A percentile compares a stretch with the other conserved stretches of the same genome.
Evolutionary conservation across 2,797 vertebrate species (phyloP).

Genomic region (Peromyscus nudipes): DNA sequence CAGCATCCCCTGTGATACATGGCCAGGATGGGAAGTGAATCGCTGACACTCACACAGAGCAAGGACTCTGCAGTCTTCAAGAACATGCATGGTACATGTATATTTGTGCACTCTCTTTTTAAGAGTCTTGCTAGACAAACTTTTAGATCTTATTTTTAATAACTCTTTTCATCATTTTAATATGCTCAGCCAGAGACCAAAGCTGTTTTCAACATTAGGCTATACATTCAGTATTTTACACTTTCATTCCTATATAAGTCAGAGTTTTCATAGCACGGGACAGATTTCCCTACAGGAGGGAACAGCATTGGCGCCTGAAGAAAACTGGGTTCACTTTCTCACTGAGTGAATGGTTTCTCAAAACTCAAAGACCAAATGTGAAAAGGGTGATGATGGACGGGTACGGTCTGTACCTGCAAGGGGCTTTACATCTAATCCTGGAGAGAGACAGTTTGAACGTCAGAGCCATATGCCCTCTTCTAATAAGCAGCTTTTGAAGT

Average conservation of each 20-base stretch:
- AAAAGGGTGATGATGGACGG: neutral
- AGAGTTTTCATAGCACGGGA: conserved; percentile 36
- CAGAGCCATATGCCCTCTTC: neutral
- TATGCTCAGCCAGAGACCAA: conserved; percentile 48
- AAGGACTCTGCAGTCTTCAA: neutral
- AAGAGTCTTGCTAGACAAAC: conserved; percentile 11
- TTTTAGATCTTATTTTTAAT: conserved; percentile 62
- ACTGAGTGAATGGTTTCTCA: conserved; percentile 23
- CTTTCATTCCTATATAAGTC: conserved; percentile 59
- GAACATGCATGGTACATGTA: neutral
- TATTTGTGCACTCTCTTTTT: neutral
- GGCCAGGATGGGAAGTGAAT: neutral
- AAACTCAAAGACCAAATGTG: conserved; percentile 54
- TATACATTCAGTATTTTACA: conserved; percentile 49
- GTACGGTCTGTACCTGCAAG: neutral
- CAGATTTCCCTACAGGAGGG: conserved; percentile 44
- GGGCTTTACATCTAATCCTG: conserved; percentile 15
- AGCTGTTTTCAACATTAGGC: conserved; percentile 54
- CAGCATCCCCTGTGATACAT: neutral
- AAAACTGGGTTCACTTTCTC: conserved; percentile 45
- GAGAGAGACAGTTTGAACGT: neutral
- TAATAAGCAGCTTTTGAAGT: neutral
- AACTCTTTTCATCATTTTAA: conserved; percentile 71
- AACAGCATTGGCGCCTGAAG: conserved; percentile 47
- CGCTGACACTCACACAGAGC: neutral